These are phyloP conservation scores for Alauda arvensis DNA, from an alignment of 2,797 vertebrate species.

Conservation along the genomic window DNA sequence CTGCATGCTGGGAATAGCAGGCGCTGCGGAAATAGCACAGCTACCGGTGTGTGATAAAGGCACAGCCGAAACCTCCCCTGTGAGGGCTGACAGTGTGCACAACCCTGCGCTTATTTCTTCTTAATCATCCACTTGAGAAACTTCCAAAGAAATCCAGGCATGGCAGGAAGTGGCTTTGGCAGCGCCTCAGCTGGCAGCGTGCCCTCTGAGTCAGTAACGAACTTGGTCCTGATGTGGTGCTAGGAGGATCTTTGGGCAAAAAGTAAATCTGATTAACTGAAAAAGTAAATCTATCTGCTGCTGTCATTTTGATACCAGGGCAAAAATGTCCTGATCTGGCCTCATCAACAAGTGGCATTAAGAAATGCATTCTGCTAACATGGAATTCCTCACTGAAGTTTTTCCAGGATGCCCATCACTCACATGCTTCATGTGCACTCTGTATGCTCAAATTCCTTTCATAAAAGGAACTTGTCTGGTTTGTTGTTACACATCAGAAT, in stretches of 20 bases:
- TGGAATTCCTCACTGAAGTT: neutral
- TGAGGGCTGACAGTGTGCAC: neutral
- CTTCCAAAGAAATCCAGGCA: conserved; percentile 2
- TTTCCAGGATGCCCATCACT: neutral
- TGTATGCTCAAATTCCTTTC: neutral
- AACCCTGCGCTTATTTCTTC: neutral
- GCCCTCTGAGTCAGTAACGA: conserved; percentile 10
- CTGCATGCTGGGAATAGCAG: neutral
- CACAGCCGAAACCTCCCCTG: neutral
- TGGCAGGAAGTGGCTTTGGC: conserved; percentile 40
- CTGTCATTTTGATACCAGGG: neutral
- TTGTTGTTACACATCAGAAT: neutral
- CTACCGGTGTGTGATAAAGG: neutral
- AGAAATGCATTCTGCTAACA: neutral
- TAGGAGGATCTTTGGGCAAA: neutral
- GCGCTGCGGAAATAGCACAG: neutral
- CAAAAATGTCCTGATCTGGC: neutral
- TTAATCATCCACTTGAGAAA: neutral
- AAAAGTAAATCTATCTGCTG: neutral
- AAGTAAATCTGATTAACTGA: neutral
- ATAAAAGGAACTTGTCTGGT: neutral
- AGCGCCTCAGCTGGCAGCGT: neutral
- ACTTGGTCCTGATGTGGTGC: fast-evolving
- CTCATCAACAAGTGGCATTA: neutral
- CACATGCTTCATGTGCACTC: neutral